Evolutionary conservation across 2,888 invertebrate species (phyloP).

Genomic region (Clivina fossor): DNA sequence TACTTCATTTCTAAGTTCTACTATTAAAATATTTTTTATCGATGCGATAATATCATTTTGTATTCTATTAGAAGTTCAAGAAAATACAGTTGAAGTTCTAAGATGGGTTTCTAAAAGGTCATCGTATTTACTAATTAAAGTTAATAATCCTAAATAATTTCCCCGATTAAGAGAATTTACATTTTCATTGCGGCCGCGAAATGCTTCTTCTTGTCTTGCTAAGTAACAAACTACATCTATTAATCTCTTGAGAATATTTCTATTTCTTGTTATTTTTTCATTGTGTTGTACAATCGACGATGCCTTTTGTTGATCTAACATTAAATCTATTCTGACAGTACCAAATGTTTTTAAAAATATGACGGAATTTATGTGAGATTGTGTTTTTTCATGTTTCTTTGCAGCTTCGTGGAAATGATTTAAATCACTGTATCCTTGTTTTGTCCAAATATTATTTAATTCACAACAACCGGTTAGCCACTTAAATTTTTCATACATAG

Average conservation of each 20-base stretch:
- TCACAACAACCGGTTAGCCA: no score
- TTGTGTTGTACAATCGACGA: constrained; percentile 35
- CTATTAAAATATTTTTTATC: no score
- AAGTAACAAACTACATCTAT: constrained; percentile 38
- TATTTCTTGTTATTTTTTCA: constrained; percentile 39
- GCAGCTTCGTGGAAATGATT: constrained; percentile 31
- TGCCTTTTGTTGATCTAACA: constrained; percentile 26
- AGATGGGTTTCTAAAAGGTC: constrained; percentile 38
- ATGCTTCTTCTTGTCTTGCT: constrained; percentile 35
- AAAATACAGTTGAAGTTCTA: constrained; percentile 40
- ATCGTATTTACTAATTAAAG: constrained; percentile 39
- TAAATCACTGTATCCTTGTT: constrained; percentile 33
- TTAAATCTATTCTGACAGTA: constrained; percentile 28
- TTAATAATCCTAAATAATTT: constrained; percentile 36
- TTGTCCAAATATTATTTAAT: no score
- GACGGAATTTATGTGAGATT: constrained; percentile 23
- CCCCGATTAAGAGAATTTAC: constrained; percentile 35
- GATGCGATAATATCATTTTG: no score
- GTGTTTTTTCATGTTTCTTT: constrained; percentile 29
- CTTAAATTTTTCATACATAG: no score
- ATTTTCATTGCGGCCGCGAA: constrained; percentile 37
- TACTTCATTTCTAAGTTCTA: no score
- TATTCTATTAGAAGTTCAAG: constrained; percentile 40
- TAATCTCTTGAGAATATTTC: constrained; percentile 38
- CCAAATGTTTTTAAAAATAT: constrained; percentile 34